A percentile compares a stretch with the other conserved stretches of the same genome.
These are phyloP conservation scores for Drosophila grimshawi DNA, from an alignment of 1,140 invertebrate genomes.

Conservation along the genomic window DNA sequence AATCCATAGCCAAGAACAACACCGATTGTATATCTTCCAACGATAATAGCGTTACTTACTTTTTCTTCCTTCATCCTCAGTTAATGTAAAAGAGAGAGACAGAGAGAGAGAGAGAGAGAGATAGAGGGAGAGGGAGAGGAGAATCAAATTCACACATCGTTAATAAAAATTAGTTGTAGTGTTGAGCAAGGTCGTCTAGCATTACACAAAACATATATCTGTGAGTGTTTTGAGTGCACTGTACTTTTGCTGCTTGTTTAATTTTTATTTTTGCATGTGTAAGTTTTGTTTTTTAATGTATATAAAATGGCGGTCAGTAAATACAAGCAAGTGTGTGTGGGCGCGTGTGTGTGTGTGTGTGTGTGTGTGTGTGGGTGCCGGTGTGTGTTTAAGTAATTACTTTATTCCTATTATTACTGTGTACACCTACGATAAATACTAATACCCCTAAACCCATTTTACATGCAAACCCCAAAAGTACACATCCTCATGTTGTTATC, in stretches of 20 bases:
- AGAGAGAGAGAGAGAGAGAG: no score
- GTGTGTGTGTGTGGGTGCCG: background rate
- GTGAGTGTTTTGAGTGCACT: constrained; percentile 11
- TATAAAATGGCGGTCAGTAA: constrained; percentile 12
- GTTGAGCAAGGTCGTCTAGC: constrained; percentile 9
- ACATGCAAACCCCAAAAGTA: background rate
- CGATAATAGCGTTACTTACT: background rate
- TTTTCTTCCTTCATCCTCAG: background rate
- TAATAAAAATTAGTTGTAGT: constrained; percentile 9
- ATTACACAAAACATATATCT: background rate
- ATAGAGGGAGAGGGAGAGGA: no score
- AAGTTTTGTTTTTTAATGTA: constrained; percentile 18
- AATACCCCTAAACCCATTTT: background rate
- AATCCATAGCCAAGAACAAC: constrained; percentile 1
- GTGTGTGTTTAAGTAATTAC: background rate
- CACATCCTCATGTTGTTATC: constrained; percentile 21
- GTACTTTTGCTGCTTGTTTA: constrained; percentile 15
- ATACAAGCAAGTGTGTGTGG: background rate
- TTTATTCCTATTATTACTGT: background rate
- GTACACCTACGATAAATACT: background rate
- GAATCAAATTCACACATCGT: no score
- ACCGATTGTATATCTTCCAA: constrained; percentile 1
- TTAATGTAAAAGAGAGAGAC: no score
- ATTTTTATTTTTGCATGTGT: background rate
- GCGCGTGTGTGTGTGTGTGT: background rate